Evolutionary conservation across 2,888 invertebrate species (phyloP).

Genomic region (Troides oblongomaculatus): DNA sequence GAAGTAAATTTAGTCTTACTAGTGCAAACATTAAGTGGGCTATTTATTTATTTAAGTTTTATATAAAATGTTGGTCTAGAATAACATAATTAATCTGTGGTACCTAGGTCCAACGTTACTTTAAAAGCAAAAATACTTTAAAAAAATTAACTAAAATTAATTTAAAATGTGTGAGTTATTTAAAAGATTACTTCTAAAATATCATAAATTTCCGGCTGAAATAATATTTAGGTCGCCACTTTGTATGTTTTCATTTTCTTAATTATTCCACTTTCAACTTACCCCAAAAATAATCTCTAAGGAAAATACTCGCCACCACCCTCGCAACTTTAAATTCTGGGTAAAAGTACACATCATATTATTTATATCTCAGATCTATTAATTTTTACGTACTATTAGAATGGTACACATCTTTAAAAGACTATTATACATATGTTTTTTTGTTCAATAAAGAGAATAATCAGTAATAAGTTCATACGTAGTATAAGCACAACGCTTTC

Average conservation of each 20-base stretch:
- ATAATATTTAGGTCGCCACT: constrained; percentile 9
- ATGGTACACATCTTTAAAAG: background rate
- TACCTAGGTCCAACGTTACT: too few species aligned
- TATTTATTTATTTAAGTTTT: too few species aligned
- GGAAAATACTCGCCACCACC: constrained; percentile 3
- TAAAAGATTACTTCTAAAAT: background rate
- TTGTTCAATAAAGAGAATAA: too few species aligned
- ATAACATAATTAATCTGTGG: too few species aligned
- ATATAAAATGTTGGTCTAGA: too few species aligned
- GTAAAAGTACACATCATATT: background rate
- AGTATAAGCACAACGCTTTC: background rate
- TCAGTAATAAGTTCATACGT: too few species aligned
- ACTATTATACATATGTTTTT: too few species aligned
- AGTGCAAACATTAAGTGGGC: too few species aligned
- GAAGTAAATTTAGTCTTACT: too few species aligned
- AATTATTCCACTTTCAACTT: constrained; percentile 10
- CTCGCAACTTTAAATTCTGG: background rate
- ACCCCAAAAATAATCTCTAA: constrained; percentile 8
- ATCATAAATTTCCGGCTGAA: constrained; percentile 11
- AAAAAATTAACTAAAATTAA: background rate
- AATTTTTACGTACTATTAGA: background rate
- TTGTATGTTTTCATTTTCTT: constrained; percentile 10
- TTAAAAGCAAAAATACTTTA: background rate
- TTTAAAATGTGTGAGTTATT: background rate
- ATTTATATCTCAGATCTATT: background rate